These are phyloP conservation scores for Drosophila recens DNA, from an alignment of 2,888 invertebrate species.

Conservation along the genomic window DNA sequence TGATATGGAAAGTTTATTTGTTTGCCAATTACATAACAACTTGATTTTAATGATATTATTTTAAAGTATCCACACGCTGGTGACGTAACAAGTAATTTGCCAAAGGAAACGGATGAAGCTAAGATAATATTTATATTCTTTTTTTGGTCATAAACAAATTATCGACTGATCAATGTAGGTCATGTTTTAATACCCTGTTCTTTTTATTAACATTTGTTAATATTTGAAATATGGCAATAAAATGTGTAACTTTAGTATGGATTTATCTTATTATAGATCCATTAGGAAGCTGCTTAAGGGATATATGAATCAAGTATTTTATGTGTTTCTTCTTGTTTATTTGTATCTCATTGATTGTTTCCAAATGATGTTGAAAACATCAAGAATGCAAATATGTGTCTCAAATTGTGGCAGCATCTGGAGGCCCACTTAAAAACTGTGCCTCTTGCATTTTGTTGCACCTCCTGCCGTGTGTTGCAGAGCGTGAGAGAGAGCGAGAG, in stretches of 20 bases:
- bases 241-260: background rate
- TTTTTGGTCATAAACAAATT: too few species aligned
- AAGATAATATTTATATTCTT: background rate
- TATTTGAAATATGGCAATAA: background rate
- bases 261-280: background rate
- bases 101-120: background rate
- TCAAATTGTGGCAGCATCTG: constrained; percentile 30
- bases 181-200: background rate
- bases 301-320: constrained; percentile 17
- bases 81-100: background rate
- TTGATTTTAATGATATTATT: background rate
- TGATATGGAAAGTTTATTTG: background rate
- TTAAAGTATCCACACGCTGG: background rate
- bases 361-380: background rate
- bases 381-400: background rate
- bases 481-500: background rate
- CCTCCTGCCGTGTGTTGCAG: constrained; percentile 41
- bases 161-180: background rate
- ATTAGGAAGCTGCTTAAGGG: constrained; percentile 13
- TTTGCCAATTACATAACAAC: background rate
- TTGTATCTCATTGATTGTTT: background rate
- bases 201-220: background rate
- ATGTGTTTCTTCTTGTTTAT: constrained; percentile 5
- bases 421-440: constrained; percentile 13
- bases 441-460: constrained; percentile 12